phyloP scores from a whole-genome alignment of 2,888 invertebrate species.

The Brachypterus glaber region DNA sequence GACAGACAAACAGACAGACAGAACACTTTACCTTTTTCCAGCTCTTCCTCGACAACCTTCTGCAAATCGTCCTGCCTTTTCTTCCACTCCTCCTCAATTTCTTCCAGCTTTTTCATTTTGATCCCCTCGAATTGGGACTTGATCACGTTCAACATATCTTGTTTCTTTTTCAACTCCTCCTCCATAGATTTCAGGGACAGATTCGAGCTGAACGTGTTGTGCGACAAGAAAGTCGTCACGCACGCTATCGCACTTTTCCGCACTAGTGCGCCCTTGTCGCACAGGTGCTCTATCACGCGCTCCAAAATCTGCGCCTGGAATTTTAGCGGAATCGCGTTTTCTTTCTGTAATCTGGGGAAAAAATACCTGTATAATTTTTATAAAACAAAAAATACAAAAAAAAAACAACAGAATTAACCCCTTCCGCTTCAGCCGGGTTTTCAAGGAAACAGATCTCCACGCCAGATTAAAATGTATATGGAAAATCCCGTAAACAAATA shows the following conservation, averaged over 20 bases:
- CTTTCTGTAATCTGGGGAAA: slow-evolving; percentile 64
- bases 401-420: too few relatives aligned
- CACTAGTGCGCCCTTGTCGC: slow-evolving; percentile 76
- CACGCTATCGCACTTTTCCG: slow-evolving; percentile 76
- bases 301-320: slow-evolving; percentile 60
- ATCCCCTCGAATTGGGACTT: slow-evolving; percentile 53
- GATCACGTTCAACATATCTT: slow-evolving; percentile 23
- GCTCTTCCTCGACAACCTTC: slow-evolving; percentile 43
- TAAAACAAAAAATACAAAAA: slow-evolving; percentile 41
- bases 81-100: slow-evolving; percentile 43
- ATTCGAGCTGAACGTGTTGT: slow-evolving; percentile 78
- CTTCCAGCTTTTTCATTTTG: slow-evolving; percentile 39
- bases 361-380: slow-evolving; percentile 80
- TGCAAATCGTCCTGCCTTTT: slow-evolving; percentile 46
- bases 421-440: too few relatives aligned
- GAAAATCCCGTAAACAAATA: too few relatives aligned
- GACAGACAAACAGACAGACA: too few relatives aligned
- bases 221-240: slow-evolving; percentile 66
- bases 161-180: slow-evolving; percentile 50
- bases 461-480: background rate
- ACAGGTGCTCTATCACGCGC: slow-evolving; percentile 58
- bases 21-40: slow-evolving; percentile 34
- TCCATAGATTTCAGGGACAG: slow-evolving; percentile 43
- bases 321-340: slow-evolving; percentile 67
- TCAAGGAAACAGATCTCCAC: slow-evolving; percentile 21